These are phyloP conservation scores for Polyommatus icarus DNA, from an alignment of 2,888 invertebrate species.

Conservation along the genomic window DNA sequence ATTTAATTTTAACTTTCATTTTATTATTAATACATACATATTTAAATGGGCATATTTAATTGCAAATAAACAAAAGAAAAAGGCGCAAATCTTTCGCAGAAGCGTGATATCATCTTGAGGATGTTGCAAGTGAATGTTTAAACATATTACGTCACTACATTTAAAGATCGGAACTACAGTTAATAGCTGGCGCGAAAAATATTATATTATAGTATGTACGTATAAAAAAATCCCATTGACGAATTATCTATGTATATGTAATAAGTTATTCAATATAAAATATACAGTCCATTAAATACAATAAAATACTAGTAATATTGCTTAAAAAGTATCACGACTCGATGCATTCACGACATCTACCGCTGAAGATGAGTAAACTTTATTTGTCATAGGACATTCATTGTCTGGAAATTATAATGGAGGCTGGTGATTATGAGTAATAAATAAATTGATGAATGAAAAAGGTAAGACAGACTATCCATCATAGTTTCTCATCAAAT, in stretches of 20 bases:
- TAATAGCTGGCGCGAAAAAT: not conserved
- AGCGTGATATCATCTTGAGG: not conserved
- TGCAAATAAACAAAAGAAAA: slow-evolving; percentile 13
- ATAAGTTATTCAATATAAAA: not conserved
- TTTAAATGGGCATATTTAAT: not conserved
- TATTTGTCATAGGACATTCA: not conserved
- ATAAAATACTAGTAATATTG: slow-evolving; percentile 5
- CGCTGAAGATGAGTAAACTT: not conserved
- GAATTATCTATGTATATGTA: not conserved
- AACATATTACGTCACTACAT: not conserved
- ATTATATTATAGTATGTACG: not conserved
- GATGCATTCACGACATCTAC: not conserved
- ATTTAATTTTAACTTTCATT: slow-evolving; percentile 7
- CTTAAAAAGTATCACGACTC: slow-evolving; percentile 2
- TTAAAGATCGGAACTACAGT: not conserved
- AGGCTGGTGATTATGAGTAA: not conserved
- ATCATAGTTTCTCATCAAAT: not conserved
- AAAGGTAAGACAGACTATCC: not conserved
- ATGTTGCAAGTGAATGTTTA: not conserved
- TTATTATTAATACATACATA: not conserved
- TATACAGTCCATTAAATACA: not conserved
- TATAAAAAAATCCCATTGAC: not conserved
- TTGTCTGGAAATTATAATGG: not conserved
- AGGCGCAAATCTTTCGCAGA: slow-evolving; percentile 1
- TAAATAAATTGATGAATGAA: not conserved